Evolutionary conservation across 1,140 invertebrate species (phyloP), one percentile per base, ranked within the genome.

Genomic region (Euborellia annulipes): DNA sequence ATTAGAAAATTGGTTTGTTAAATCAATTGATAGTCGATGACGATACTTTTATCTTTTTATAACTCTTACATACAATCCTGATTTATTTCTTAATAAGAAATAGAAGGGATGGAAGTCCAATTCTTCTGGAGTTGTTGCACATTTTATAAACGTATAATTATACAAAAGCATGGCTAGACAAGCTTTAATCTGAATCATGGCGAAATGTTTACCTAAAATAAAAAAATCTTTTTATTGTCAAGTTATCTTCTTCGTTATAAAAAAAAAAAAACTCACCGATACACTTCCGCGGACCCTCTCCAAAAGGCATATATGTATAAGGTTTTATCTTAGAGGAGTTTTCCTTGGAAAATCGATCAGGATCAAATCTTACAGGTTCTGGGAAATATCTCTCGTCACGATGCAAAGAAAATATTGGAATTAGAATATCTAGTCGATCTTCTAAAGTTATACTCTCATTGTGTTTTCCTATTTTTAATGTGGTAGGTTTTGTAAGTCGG

Each of bases 341-440:
- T 43, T 70, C 62, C 1, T 58, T 46, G n/a, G 46, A 50, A 48
- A 67, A 68, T 48, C 65, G 54, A 16, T 75, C 71, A 1, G 76
- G 76, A 46, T 72, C 62, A 54, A 79, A 79, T 52, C 55, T 61
- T 1, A 69, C 55, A 1, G 76, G 75, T 17, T 73, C 57, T 6
- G 62, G 54, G 57, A 59, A 75, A 38, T 62, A 52, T 4, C 62
- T 50, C 7, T 60, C 58, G 52, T 68, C 58, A 18, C 58, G 55
- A 46, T 73, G 71, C 9, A 74, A 43, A 39, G 39, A 43, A 40
- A 11, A 20, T 1, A 44, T 36, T 2, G 37, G 19, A 23, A 40
- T 40, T 9, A 27, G 9, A 14, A 46, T 20, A n/a, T 7, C 13
- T 13, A 14, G 13, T 39, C 36, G 16, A 19, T 46, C 36, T 19